Conservation (phyloP, 2,113 vertebrate species). For the Chiloscyllium plagiosum region DNA sequence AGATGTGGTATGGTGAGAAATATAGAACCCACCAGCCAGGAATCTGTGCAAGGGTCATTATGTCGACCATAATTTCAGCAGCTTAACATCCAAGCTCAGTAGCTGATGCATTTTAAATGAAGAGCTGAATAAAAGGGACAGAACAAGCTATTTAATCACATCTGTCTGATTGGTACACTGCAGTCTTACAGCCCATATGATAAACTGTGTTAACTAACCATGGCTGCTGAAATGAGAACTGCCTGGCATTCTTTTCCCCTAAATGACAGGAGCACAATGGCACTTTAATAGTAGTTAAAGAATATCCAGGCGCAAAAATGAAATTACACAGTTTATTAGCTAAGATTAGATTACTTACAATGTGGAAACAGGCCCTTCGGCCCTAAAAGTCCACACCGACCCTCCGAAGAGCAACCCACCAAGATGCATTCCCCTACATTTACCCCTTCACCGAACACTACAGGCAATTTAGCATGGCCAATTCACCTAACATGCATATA, state of each 20-base stretch:
- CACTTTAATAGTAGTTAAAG: slow-evolving; percentile 19
- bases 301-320: neutral
- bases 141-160: slow-evolving; percentile 34
- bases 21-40: neutral
- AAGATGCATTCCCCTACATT: no score
- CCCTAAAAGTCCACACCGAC: no score
- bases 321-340: neutral
- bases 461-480: no score
- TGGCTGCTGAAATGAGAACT: slow-evolving; percentile 29
- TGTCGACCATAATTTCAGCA: slow-evolving; percentile 7
- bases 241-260: neutral
- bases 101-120: slow-evolving; percentile 16
- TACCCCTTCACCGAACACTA: no score
- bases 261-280: neutral
- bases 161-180: neutral
- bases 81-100: neutral
- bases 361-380: no score
- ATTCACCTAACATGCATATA: no score
- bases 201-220: slow-evolving; percentile 20
- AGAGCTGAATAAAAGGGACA: slow-evolving; percentile 28
- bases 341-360: no score
- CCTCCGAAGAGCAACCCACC: no score
- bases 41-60: slow-evolving; percentile 26
- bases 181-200: neutral
- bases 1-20: slow-evolving; percentile 12